phyloP scores from a whole-genome alignment of 2,888 invertebrate species.

The Corbicula japonica region DNA sequence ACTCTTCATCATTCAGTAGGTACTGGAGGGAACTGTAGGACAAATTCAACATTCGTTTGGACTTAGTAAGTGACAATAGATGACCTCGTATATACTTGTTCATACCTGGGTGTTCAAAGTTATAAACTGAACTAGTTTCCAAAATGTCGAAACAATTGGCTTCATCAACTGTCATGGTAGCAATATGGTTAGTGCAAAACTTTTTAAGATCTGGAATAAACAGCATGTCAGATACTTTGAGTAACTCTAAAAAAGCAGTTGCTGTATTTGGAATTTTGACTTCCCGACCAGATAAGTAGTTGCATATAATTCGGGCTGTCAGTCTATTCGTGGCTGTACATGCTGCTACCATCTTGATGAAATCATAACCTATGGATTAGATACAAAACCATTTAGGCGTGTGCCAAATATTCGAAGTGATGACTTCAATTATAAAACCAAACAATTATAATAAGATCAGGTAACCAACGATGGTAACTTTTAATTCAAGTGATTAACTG shows the following conservation, averaged over 20 bases:
- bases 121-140: slow-evolving; percentile 8
- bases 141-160: slow-evolving; percentile 9
- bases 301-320: too few relatives aligned
- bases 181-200: slow-evolving; percentile 10
- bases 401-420: too few relatives aligned
- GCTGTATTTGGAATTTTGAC: not conserved
- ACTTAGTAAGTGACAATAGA: not conserved
- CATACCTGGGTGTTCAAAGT: slow-evolving; percentile 5
- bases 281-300: not conserved
- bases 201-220: not conserved
- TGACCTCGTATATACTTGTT: slow-evolving; percentile 2
- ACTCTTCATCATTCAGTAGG: slow-evolving; percentile 3
- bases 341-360: too few relatives aligned
- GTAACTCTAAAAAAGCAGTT: not conserved
- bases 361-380: too few relatives aligned
- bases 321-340: too few relatives aligned
- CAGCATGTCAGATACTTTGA: slow-evolving; percentile 18
- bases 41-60: not conserved
- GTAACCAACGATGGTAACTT: too few relatives aligned
- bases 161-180: not conserved
- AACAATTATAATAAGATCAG: too few relatives aligned
- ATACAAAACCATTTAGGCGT: too few relatives aligned
- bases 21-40: not conserved
- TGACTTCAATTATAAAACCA: too few relatives aligned
- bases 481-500: too few relatives aligned